Evolutionary conservation across 2,888 invertebrate genomes (phyloP), one percentile per base, ranked within the genome.

Genomic region (Euproctis similis): DNA sequence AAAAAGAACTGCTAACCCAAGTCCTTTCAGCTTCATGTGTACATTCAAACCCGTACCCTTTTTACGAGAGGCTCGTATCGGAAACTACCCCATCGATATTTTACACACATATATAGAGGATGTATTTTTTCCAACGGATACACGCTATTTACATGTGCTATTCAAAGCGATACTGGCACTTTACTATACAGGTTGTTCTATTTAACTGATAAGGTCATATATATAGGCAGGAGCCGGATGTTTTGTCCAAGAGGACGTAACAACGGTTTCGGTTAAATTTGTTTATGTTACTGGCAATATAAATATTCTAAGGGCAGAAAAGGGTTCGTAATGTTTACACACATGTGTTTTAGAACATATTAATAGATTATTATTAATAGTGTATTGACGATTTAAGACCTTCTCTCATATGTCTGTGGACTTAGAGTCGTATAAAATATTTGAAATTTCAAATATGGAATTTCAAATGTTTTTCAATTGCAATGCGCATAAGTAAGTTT

Each of bases 61-160:
- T 45, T 47, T 47, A 46, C 34, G 35, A 45, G 28, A 37, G 29
- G 10, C 30, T 12, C 22, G 14, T 40, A 42, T 40, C 40, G 47
- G 36, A 42, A 48, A 22, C 34, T 17, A 19, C 24, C 30, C 31
- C 39, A 35, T 42, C 48, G 34, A 11, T 10, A 19, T n/a, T 12
- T n/a, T 23, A 12, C n/a, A 4, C 12, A 12, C 10, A n/a, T n/a
- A n/a, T n/a, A n/a, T n/a, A n/a, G n/a, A n/a, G n/a, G n/a, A n/a
- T n/a, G n/a, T n/a, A n/a, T n/a, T n/a, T n/a, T n/a, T n/a, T n/a
- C n/a, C n/a, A n/a, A n/a, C n/a, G n/a, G n/a, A n/a, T n/a, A n/a
- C n/a, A n/a, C n/a, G n/a, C n/a, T n/a, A n/a, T n/a, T n/a, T n/a
- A n/a, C n/a, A n/a, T n/a, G n/a, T n/a, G n/a, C n/a, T n/a, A n/a